Base-by-base conservation (phyloP, 1,140 invertebrate species). In the Drosophila parvula region DNA sequence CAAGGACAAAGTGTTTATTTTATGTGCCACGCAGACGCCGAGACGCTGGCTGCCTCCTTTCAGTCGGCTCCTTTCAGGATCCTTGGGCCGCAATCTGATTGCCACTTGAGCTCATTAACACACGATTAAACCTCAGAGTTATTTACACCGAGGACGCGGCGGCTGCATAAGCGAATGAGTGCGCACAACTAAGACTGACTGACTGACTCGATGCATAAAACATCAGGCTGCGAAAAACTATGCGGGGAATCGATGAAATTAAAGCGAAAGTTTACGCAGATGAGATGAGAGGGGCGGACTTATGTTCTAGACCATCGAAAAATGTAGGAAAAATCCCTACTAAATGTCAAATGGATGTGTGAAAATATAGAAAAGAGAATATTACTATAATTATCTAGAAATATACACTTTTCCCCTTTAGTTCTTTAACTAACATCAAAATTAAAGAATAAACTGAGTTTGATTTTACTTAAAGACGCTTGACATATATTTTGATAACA, bases 21-120 rank as follows among this genome's bases (percentile, higher is more conserved):
- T 79, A 82, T 82, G 77, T 57, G 74, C 74, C 74, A 53, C 61
- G 74, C 57, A 62, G 70, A 70, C 64, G 74, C 32, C 56, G 53
- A 32, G 67, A 47, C 73, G 45, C 55, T 51, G 78, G 22, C 51
- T 45, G 45, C 64, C 44, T 60, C 62, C 53, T 69, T 80, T 68
- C 55, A 63, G 40, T 45, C 61, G 44, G 57, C 61, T 44, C 64
- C 81, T 62, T 73, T 60, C 62, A 56, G 59, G 61, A 60, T 51
- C 74, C 81, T 62, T 78, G 74, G 68, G 58, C 74, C 78, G 82
- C 82, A 81, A 85, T 85, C 82, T 86, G 82, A 86, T 86, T 86
- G 82, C 83, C 83, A 86, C 79, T 86, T 82, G 79, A 86, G 82
- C 82, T 81, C 79, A 86, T 86, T 86, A 86, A 86, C 79, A 86